phyloP scores from a whole-genome alignment of 2,888 invertebrate species.

The Ophioninae sp. region DNA sequence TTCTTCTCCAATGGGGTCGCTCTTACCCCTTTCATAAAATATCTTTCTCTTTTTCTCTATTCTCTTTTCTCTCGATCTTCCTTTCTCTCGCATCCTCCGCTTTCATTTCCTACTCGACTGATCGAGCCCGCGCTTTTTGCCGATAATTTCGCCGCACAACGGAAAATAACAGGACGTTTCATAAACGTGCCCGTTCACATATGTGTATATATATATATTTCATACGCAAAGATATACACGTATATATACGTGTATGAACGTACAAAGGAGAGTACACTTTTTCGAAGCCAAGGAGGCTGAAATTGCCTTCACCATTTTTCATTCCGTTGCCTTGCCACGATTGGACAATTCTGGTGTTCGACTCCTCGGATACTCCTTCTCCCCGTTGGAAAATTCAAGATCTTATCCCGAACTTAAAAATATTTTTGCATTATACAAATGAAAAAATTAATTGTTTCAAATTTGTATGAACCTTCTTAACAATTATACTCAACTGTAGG shows the following conservation, averaged over 20 bases:
- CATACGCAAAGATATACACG: no score
- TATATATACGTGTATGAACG: no score
- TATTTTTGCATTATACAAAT: no score
- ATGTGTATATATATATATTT: no score
- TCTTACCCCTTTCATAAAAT: slow-evolving; percentile 61
- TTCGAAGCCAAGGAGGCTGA: slow-evolving; percentile 41
- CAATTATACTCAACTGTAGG: no score
- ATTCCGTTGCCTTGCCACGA: background rate
- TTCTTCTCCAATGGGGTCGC: slow-evolving; percentile 57
- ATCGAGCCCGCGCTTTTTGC: slow-evolving; percentile 72
- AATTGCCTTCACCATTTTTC: slow-evolving; percentile 63
- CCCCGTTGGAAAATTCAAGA: no score
- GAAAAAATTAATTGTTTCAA: no score
- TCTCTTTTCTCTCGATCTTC: slow-evolving; percentile 35
- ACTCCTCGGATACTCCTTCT: no score
- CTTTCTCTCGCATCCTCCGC: slow-evolving; percentile 42
- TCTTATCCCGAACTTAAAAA: no score
- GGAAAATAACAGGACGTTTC: slow-evolving; percentile 67
- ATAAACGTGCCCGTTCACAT: background rate
- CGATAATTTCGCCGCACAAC: slow-evolving; percentile 74
- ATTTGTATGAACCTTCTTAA: no score
- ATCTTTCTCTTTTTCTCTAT: slow-evolving; percentile 58
- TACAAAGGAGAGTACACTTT: background rate
- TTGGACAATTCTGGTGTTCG: no score
- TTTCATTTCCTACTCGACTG: slow-evolving; percentile 58